Base-by-base conservation (phyloP, 2,888 invertebrate genomes). In the Schrankia costaestrigalis region DNA sequence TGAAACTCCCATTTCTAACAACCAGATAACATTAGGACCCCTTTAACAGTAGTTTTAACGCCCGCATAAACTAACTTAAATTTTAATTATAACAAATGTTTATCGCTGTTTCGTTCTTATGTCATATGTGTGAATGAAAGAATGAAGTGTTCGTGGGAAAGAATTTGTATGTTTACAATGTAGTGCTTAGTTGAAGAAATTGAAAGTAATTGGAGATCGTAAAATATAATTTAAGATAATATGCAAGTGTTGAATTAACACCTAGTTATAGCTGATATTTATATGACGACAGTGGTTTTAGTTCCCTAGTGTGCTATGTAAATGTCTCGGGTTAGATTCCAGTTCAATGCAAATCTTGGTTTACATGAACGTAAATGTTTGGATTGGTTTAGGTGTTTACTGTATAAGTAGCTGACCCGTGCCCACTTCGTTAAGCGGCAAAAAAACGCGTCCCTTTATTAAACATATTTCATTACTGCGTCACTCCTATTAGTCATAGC, bases 51-150 rank as follows among this genome's bases (percentile, higher is more conserved):
- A 19, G 26, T 41, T 46, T 55, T 46, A 19, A 37, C 38, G 44
- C 55, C 55, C 55, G 55, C 55, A 55, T 55, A 49, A 38, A 46
- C 52, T 38, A 54, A 52, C 52, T 55, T 55, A 49, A 13, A 55
- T 11, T 35, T 55, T 52, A 49, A 55, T 55, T 55, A 52, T 52
- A 44, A 55, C 56, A 46, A 55, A 55, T 55, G 55, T 41, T 25
- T 37, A 35, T 28, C 0, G 17, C 26, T 33, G 11, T 38, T 52
- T 41, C 38, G 35, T 4, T 55, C 18, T 37, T 22, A 35, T 31
- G 31, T 21, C 3, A 0, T 28, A 40, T 8, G 29, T 38, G 27
- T 24, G 35, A 57, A 33, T 21, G 26, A 15, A 43, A 57, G 12
- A 22, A 32, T 36, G 39, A 40, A 43, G 33, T 44, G n/a, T 56